Evolutionary conservation across 1,140 invertebrate species (phyloP), one percentile per base, ranked within the genome.

Genomic region (Brachionus plicatilis): DNA sequence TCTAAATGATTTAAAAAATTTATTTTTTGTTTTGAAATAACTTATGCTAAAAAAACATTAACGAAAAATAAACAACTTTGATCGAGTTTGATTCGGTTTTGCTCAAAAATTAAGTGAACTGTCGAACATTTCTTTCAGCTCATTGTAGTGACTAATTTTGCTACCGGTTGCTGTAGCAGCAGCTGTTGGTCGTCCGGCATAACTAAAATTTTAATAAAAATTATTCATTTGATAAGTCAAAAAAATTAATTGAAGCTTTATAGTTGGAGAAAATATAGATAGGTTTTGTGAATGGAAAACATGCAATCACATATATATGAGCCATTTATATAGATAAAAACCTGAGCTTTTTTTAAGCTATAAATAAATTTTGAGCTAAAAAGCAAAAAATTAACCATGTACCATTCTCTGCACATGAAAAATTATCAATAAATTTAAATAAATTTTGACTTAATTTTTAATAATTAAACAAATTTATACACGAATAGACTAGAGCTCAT

Each of bases 91-190:
- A 20, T 68, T 68, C 66, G 27, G 27, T 33, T 75, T 82, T 68
- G 9, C n/a, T 82, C 33, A 82, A 14, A 82, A 17, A 41, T 53
- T 50, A 11, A 82, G 14, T 14, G 79, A 41, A 20, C 37, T 43
- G 27, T 82, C 27, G 17, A 82, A 17, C 41, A 82, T 5, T 14
- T 82, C 20, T 3, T 82, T 33, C 20, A 82, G 27, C 41, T 84
- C 83, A 14, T 68, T 75, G 24, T 84, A 43, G 27, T 84, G 83
- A 29, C n/a, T 84, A 27, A 50, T 9, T 45, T 84, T 84, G 29
- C 47, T 84, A 43, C 83, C 83, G 37, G 83, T 84, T 0, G 83
- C 83, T 24, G 83, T 75, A 45, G 83, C 83, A 53, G 83, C 83
- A 5, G 83, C 83, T 4, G 83, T 53, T 50, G 37, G 60, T 84